A percentile compares a stretch with the other conserved stretches of the same genome.
Evolutionary conservation across 2,797 vertebrate species (phyloP).

Genomic region (Pantherophis alleghaniensis): DNA sequence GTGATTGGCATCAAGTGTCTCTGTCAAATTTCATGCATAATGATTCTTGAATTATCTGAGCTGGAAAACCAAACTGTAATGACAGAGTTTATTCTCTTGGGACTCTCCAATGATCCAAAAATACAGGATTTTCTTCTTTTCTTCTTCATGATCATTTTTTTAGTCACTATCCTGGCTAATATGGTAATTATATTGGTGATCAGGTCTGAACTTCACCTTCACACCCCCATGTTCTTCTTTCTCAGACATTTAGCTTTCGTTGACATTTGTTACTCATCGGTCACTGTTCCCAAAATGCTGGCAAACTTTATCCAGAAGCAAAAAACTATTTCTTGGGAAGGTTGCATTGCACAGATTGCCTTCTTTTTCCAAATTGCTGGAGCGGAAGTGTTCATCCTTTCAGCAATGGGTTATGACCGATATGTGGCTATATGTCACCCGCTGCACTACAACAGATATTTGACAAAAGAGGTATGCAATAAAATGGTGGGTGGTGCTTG

Average conservation of each 20-base stretch:
- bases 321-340: not conserved
- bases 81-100: conserved; percentile 22
- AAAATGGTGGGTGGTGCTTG: conserved; percentile 7
- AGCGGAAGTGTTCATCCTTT: not conserved
- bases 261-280: conserved; percentile 38
- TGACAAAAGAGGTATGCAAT: not conserved
- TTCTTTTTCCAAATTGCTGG: conserved; percentile 21
- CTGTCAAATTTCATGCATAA: not conserved
- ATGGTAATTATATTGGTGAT: not conserved
- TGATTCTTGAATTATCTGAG: not conserved
- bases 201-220: not conserved
- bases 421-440: not conserved
- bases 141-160: not conserved
- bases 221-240: not conserved
- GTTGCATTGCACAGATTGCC: conserved; percentile 29
- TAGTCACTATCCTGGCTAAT: not conserved
- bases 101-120: not conserved
- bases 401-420: not conserved
- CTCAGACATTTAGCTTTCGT: conserved; percentile 17
- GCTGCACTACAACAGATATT: not conserved
- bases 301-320: not conserved
- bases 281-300: not conserved
- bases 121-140: not conserved
- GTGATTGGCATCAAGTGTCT: not conserved
- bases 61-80: not conserved